Evolutionary conservation across 2,888 invertebrate genomes (phyloP).

Genomic region (Eubasilissa splendida): DNA sequence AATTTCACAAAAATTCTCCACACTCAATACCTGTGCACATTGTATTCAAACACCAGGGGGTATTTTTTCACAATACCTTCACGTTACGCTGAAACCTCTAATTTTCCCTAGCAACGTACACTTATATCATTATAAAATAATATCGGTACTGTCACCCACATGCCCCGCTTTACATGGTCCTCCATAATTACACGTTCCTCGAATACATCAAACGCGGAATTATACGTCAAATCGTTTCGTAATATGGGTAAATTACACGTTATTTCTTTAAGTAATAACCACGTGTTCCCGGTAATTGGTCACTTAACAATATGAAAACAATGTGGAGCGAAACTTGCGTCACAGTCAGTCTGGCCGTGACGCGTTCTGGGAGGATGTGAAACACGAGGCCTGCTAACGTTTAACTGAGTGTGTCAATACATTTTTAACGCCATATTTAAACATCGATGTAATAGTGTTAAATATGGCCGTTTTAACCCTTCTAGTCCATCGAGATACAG

Average conservation of each 20-base stretch:
- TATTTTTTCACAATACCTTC: neutral
- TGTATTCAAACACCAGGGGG: too few species aligned
- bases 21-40: too few species aligned
- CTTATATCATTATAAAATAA: conserved; percentile 18
- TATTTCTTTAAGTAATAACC: conserved; percentile 54
- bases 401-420: neutral
- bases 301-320: conserved; percentile 56
- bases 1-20: too few species aligned
- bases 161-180: conserved; percentile 37
- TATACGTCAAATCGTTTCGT: conserved; percentile 49
- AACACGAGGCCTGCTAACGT: conserved; percentile 12
- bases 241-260: conserved; percentile 55
- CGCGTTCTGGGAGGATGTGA: conserved; percentile 11
- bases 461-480: too few species aligned
- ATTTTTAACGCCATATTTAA: too few species aligned
- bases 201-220: conserved; percentile 52
- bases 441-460: too few species aligned
- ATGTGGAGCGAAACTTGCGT: conserved; percentile 52
- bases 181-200: conserved; percentile 50
- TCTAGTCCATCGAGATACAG: too few species aligned
- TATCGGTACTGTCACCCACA: conserved; percentile 47
- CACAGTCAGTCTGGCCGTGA: conserved; percentile 2
- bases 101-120: conserved; percentile 15
- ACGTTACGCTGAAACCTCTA: conserved; percentile 15
- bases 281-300: conserved; percentile 52